Conservation (phyloP, 1,140 invertebrate species). For the Antheraea mylitta region DNA sequence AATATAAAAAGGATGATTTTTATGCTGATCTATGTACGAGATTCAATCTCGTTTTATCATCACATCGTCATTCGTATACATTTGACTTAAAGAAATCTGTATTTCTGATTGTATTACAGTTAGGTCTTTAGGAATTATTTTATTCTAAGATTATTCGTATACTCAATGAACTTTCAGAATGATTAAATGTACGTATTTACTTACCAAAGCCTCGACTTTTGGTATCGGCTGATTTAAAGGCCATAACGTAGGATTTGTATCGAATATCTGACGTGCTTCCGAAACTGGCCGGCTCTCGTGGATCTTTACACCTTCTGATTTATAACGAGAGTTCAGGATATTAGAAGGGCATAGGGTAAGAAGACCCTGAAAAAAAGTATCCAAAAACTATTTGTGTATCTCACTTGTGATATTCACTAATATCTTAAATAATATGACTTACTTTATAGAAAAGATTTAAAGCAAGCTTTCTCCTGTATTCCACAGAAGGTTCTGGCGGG, state of each 20-base stretch:
- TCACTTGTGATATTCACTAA: background rate
- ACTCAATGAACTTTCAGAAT: background rate
- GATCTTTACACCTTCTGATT: slow-evolving; percentile 50
- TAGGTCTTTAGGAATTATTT: no score
- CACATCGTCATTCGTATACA: no score
- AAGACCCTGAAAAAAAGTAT: slow-evolving; percentile 39
- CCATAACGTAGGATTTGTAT: slow-evolving; percentile 81
- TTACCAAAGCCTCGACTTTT: slow-evolving; percentile 81
- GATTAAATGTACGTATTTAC: background rate
- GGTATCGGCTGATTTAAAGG: slow-evolving; percentile 84
- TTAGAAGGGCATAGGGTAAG: slow-evolving; percentile 34
- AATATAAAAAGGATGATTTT: no score
- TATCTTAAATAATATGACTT: slow-evolving; percentile 1
- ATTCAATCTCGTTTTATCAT: no score
- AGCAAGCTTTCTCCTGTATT: slow-evolving; percentile 80
- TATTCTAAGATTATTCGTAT: no score
- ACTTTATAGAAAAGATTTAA: slow-evolving; percentile 82
- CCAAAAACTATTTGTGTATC: background rate
- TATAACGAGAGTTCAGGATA: slow-evolving; percentile 17
- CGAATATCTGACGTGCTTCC: slow-evolving; percentile 81
- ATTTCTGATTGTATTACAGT: no score
- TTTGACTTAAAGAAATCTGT: no score
- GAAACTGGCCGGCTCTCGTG: slow-evolving; percentile 79
- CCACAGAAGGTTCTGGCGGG: slow-evolving; percentile 78
- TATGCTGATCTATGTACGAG: no score